Evolutionary conservation across 2,113 vertebrate genomes (phyloP), one percentile per base, ranked within the genome.

Genomic region (Ceyx melanurus): DNA sequence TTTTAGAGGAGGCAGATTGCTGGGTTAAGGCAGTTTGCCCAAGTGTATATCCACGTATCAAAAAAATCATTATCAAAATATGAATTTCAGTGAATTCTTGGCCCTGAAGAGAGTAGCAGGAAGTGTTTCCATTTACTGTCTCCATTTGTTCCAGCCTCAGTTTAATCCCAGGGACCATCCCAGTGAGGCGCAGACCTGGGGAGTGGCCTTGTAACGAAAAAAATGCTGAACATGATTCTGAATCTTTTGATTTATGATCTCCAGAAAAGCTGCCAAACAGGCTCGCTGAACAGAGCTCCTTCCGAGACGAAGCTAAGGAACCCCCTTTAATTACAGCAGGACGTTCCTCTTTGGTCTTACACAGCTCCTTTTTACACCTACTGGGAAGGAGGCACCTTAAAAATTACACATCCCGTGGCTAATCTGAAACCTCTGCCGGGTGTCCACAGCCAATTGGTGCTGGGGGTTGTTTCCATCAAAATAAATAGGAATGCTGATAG

Each of bases 171-270:
- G 33, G 31, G 78, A 91, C 71, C 35, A 26, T 85, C 62, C 16
- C 72, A 67, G 71, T 14, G 51, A 72, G 68, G 31, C 3, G 0
- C 58, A 73, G 64, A 54, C 23, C 42, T 28, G 35, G 25, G 61
- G 28, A 84, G 51, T 43, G 33, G 64, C 54, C 80, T 87, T 31
- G 14, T 64, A 37, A 6, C 31, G 70, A 80, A 85, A 82, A 31
- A 51, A 51, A 51, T 46, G n/a, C 66, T 82, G 48, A 48, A 81
- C 82, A 82, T 64, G 54, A 56, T 37, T 90, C 64, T 45, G 40
- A 84, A 42, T 79, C 73, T 88, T 94, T 91, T 89, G 77, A 81
- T 93, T 95, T 96, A 75, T 68, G 85, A 66, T 82, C 57, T 68
- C 58, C 68, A 71, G 10, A 67, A 71, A 90, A 93, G 81, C 78